Base-by-base conservation (phyloP, 2,888 invertebrate species). In the Sturmia bella region DNA sequence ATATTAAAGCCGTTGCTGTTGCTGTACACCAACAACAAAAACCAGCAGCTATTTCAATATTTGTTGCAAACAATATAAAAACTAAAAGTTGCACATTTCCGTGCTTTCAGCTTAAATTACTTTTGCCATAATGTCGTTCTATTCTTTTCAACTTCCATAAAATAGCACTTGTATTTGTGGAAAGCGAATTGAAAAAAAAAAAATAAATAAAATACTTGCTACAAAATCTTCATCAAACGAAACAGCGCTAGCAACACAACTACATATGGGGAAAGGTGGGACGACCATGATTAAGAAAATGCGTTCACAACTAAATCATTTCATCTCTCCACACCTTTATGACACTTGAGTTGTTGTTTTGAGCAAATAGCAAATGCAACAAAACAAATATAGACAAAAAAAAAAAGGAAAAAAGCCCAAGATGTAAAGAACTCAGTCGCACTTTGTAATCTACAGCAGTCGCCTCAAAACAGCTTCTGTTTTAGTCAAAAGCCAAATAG, bases 41-140 rank as follows among this genome's bases (percentile, higher is more conserved):
- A n/a, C n/a, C n/a, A n/a, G n/a, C n/a, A n/a, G 41, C 48, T 48
- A 66, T 77, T 73, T 77, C 27, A 56, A 72, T 76, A 32, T 68
- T 70, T 77, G 77, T 69, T 83, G 79, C 56, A 63, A 73, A 57
- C 43, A 54, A 45, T 37, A 64, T 61, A 48, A 11, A 39, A 69
- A 73, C 72, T 61, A 76, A 72, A 72, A 79, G 70, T 75, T 79
- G 75, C 66, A 72, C 68, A 76, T 83, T 83, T 83, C 72, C 75
- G 68, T 69, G 61, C 79, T 78, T 83, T 79, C 63, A 75, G 79
- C 59, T 83, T 79, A 56, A 79, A 72, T 79, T 83, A 83, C 83
- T 72, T 61, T 74, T 66, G 54, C 61, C 72, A 76, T 48, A 75
- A 72, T 79, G 70, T 70, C 59, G 45, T 41, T 63, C 24, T 17